Base-by-base conservation (phyloP, 2,888 invertebrate genomes). In the Netelia melanura region DNA sequence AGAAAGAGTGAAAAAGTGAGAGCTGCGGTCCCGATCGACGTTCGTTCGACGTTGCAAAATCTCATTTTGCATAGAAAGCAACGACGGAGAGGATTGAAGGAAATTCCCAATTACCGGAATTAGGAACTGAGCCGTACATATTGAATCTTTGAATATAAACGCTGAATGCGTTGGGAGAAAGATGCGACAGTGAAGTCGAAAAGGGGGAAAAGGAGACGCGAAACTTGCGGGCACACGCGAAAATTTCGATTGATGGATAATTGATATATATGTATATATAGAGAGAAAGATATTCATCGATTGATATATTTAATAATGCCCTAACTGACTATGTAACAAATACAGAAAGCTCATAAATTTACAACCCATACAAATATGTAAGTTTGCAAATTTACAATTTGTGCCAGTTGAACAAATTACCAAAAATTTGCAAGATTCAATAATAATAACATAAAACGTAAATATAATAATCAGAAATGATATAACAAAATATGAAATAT, bases 21-120 rank as follows among this genome's bases (percentile, higher is more conserved):
- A 76, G 58, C 64, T 64, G 64, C 48, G 71, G 76, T 64, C 56
- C 43, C 43, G 62, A 70, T 70, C 43, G 68, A 62, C 54, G 17
- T 61, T 77, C 74, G 21, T 56, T 52, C 72, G 86, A 90, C 87
- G 87, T 87, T 77, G 61, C 67, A 83, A 83, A 86, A 82, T 81
- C 82, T 85, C 87, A 83, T 83, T 84, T 87, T 83, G 79, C 75
- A 77, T 82, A 72, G 43, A 38, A 43, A 61, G 17, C 44, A 64
- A 85, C 80, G 68, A 79, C 38, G 38, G 81, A 89, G 91, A 91
- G 89, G 91, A 91, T 92, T 92, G 91, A 91, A 89, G 88, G 82
- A 90, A 92, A 91, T 91, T 91, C 86, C 89, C 91, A 92, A 93
- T 93, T 92, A 92, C 88, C 87, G 87, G 88, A 85, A 85, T 85